These are phyloP conservation scores for Acrobeloides nanus DNA, from an alignment of 2,888 invertebrate genomes.

Conservation along the genomic window DNA sequence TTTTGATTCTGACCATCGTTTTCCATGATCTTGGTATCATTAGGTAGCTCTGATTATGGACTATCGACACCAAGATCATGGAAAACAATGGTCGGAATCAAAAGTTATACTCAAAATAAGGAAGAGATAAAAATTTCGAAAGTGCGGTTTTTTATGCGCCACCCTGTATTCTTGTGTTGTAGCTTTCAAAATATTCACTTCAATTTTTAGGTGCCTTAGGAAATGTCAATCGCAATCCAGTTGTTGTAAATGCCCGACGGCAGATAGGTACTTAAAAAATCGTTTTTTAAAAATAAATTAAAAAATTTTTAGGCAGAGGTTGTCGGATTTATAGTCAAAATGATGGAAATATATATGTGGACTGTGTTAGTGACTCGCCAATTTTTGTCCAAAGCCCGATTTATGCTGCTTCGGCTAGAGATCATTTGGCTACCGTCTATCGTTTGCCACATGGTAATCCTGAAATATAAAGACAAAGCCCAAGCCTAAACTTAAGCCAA, in stretches of 20 bases:
- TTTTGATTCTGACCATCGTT: too few relatives aligned
- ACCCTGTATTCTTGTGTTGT: too few relatives aligned
- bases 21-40: too few relatives aligned
- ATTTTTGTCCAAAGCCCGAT: conserved; percentile 23
- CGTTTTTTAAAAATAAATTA: background rate
- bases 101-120: too few relatives aligned
- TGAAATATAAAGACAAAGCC: background rate
- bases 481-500: too few relatives aligned
- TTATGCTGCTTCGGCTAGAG: conserved; percentile 15
- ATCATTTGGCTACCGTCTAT: conserved; percentile 21
- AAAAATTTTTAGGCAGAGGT: conserved; percentile 11
- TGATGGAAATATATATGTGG: conserved; percentile 14
- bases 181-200: background rate
- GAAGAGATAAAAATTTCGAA: too few relatives aligned
- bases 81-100: too few relatives aligned
- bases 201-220: conserved; percentile 9
- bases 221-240: conserved; percentile 12
- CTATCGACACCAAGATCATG: too few relatives aligned
- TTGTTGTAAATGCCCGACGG: conserved; percentile 13
- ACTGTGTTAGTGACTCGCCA: conserved; percentile 23
- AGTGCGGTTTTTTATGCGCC: too few relatives aligned
- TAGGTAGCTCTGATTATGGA: too few relatives aligned
- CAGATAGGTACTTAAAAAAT: conserved; percentile 17
- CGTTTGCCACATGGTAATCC: conserved; percentile 14
- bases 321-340: conserved; percentile 7